Conservation (phyloP, 2,888 invertebrate genomes). For the Nectonema munidae region DNA sequence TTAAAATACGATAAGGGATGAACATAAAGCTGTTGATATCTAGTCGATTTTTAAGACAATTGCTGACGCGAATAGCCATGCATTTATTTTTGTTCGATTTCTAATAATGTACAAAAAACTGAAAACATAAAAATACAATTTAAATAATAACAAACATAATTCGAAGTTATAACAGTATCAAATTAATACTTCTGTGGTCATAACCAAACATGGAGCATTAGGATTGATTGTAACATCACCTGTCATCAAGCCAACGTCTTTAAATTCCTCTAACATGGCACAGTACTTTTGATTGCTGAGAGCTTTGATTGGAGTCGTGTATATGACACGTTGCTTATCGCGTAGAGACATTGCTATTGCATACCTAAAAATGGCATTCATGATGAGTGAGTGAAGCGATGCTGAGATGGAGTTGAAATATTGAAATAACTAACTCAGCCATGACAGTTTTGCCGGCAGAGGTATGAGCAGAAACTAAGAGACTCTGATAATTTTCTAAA, state of each 20-base stretch:
- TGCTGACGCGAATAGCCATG: too few species aligned
- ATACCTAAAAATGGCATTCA: constrained; percentile 29
- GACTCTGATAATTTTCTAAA: constrained; percentile 85
- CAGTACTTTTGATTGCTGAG: constrained; percentile 94
- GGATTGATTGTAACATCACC: constrained; percentile 98
- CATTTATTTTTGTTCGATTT: too few species aligned
- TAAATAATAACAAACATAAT: too few species aligned
- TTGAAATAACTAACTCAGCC: constrained; percentile 42
- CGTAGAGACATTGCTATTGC: constrained; percentile 70
- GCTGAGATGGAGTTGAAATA: neutral
- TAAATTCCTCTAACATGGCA: constrained; percentile 79
- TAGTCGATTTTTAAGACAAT: too few species aligned
- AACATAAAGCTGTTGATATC: too few species aligned
- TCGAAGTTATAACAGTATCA: too few species aligned
- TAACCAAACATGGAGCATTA: constrained; percentile 75
- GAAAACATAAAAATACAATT: too few species aligned
- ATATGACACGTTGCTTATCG: constrained; percentile 82
- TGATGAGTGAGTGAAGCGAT: neutral
- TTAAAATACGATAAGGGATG: too few species aligned
- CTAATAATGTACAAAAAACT: too few species aligned
- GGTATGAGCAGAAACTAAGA: constrained; percentile 89
- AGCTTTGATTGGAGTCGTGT: constrained; percentile 96
- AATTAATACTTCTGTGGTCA: constrained; percentile 65
- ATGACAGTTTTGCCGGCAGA: constrained; percentile 92
- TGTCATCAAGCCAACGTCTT: constrained; percentile 85